Percentiles rank a stretch among this genome's conserved stretches.
These are phyloP conservation scores for Mastomys natalensis DNA, from an alignment of 2,113 vertebrate genomes.

Conservation along the genomic window DNA sequence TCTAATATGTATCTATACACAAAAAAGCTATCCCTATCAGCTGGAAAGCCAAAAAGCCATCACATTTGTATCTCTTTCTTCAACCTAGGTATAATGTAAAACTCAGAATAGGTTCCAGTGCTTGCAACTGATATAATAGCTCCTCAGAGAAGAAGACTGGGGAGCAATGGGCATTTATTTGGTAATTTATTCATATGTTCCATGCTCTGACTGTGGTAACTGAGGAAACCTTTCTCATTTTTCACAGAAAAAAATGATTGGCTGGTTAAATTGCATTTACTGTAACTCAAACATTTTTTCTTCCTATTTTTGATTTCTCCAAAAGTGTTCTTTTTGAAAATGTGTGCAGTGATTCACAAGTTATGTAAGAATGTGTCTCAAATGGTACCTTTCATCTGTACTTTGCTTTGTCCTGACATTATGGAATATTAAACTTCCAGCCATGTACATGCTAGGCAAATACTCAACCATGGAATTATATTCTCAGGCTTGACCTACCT, in stretches of 20 bases:
- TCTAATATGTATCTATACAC: background rate
- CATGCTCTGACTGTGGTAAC: background rate
- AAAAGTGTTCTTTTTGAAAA: background rate
- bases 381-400: background rate
- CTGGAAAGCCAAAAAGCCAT: background rate
- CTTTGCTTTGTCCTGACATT: background rate
- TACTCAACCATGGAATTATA: background rate
- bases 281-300: background rate
- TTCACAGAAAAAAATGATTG: background rate
- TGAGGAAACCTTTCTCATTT: background rate
- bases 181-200: background rate
- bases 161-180: background rate
- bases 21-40: background rate
- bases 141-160: background rate
- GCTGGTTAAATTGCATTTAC: background rate
- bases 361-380: background rate
- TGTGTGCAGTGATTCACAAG: background rate
- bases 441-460: background rate
- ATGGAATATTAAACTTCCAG: background rate
- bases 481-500: background rate
- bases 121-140: background rate
- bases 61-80: rapidly evolving
- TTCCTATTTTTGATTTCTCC: background rate
- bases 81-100: background rate
- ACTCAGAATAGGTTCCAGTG: too few relatives aligned